Evolutionary conservation across 2,888 invertebrate species (phyloP), one percentile per base, ranked within the genome.

Genomic region (Eurytoma californica): DNA sequence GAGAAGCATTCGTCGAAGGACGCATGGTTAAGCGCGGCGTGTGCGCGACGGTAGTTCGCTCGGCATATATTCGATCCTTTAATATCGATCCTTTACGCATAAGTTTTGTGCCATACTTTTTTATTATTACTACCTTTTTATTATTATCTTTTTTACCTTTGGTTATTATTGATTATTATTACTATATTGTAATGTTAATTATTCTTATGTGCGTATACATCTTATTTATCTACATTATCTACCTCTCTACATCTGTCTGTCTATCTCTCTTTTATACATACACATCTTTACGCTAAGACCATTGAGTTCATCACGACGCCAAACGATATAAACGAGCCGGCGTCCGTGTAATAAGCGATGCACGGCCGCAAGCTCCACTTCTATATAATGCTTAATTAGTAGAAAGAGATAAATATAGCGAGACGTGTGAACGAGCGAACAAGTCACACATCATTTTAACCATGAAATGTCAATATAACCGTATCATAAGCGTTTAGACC

Each of bases 1-100:
- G 9, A 39, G 9, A 39, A 30, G 30, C 30, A 30, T 3, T 30
- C 30, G 30, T 30, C 30, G 30, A 39, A 39, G 39, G 28, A 61
- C 75, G 75, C 74, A 80, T 87, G 87, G 87, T 87, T 84, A 86
- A 86, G 89, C 87, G 86, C 87, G 88, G 86, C 87, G 84, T 85
- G 82, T 82, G 82, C 84, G 85, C 81, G 84, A 73, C 83, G 85
- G 85, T 85, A 87, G 84, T 85, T 84, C 84, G 84, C 83, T 84
- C 79, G 82, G 79, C 70, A 75, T 81, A 82, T 77, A 70, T 51
- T 39, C 39, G n/a, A 72, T 75, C 75, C 72, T 77, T 69, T 72
- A 49, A 58, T 68, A 79, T 72, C 75, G 39, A 75, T 82, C 72
- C 76, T 79, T 81, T 60, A 76, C 67, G 66, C 60, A 68, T 78